Conservation (phyloP, 2,113 vertebrate genomes). For the Platanista minor region DNA sequence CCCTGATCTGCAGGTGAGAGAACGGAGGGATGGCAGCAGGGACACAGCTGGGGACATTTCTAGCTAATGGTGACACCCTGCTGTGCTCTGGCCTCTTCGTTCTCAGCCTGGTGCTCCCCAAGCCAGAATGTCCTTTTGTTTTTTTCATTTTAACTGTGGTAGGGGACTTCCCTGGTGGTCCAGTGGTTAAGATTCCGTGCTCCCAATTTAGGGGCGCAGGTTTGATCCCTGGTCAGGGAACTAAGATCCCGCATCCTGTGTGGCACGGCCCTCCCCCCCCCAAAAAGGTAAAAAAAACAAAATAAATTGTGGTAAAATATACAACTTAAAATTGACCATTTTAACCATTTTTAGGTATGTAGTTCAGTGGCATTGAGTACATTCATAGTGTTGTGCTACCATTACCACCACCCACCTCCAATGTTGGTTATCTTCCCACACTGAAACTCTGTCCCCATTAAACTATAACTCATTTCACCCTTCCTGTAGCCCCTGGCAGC, state of each 20-base stretch:
- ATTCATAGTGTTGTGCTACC: background rate
- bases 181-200: fast-evolving
- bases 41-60: background rate
- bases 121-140: background rate
- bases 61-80: background rate
- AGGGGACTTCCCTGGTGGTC: background rate
- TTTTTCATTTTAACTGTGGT: background rate
- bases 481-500: too few relatives aligned
- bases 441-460: background rate
- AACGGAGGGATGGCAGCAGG: background rate
- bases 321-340: background rate
- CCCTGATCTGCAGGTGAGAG: background rate
- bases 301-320: background rate
- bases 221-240: background rate
- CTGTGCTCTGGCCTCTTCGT: background rate
- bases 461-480: background rate
- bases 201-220: background rate
- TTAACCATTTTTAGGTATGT: background rate
- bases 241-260: background rate
- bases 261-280: background rate
- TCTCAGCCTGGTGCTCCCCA: background rate
- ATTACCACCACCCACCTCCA: background rate
- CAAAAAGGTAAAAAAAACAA: background rate
- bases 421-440: background rate
- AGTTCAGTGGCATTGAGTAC: background rate